These are phyloP conservation scores for Nephrotoma flavescens DNA, from an alignment of 2,888 invertebrate species.

Conservation along the genomic window DNA sequence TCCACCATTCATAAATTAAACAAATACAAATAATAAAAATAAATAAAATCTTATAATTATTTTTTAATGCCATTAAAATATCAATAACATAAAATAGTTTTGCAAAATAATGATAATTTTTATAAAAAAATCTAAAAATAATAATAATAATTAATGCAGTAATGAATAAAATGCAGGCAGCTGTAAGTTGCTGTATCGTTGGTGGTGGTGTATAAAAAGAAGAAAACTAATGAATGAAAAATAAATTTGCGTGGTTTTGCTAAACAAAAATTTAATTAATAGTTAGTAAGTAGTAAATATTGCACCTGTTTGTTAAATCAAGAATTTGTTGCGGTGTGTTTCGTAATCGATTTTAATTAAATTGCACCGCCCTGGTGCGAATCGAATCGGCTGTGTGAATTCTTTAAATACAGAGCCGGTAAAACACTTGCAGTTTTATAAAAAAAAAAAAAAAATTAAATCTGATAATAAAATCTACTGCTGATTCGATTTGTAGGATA, in stretches of 20 bases:
- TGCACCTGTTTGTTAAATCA: background rate
- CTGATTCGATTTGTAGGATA: background rate
- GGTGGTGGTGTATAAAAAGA: background rate
- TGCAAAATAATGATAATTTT: background rate
- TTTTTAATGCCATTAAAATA: background rate
- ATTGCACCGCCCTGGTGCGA: background rate
- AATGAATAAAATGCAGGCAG: background rate
- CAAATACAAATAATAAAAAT: background rate
- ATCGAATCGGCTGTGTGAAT: background rate
- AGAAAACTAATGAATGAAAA: background rate
- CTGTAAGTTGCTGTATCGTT: background rate
- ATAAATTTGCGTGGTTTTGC: background rate
- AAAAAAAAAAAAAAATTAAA: background rate
- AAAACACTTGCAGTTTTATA: background rate
- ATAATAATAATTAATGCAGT: background rate
- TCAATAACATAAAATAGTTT: background rate
- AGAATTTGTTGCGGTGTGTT: background rate
- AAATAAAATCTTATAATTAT: background rate
- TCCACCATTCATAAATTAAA: background rate
- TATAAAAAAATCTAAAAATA: background rate
- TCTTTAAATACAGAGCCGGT: background rate
- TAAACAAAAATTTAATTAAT: background rate
- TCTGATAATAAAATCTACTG: background rate
- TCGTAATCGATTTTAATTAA: background rate
- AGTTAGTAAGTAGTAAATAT: background rate